Percentiles rank a stretch among this genome's conserved stretches.
phyloP scores from a whole-genome alignment of 2,888 invertebrate genomes.

The Platypus cylindrus region DNA sequence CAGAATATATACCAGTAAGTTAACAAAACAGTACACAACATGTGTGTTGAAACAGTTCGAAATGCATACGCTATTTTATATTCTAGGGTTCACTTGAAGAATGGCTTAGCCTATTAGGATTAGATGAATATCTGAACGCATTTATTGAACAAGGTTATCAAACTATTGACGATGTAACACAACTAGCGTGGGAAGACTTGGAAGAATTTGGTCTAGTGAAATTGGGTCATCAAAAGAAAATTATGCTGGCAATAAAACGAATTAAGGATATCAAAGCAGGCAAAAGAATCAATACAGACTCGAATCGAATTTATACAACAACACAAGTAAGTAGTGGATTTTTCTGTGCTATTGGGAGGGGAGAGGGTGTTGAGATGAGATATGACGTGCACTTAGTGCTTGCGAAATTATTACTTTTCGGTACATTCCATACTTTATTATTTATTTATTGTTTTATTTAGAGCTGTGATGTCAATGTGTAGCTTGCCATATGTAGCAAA shows the following conservation, averaged over 20 bases:
- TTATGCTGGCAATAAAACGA: conserved; percentile 90
- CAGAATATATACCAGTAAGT: conserved; percentile 83
- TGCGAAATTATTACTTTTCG: too few species aligned
- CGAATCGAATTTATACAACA: conserved; percentile 31
- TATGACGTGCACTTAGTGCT: too few species aligned
- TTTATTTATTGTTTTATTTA: conserved; percentile 6
- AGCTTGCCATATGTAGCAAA: too few species aligned
- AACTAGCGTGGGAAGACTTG: conserved; percentile 96
- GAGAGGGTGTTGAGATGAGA: too few species aligned
- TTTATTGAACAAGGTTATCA: conserved; percentile 87
- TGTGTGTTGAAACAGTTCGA: neutral
- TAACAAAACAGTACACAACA: neutral
- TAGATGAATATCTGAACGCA: conserved; percentile 86
- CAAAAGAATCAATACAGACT: conserved; percentile 46
- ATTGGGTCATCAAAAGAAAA: conserved; percentile 96
- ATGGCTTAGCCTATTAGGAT: conserved; percentile 81
- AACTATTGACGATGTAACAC: conserved; percentile 86
- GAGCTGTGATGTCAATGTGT: too few species aligned
- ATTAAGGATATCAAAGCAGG: conserved; percentile 87
- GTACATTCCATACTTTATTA: too few species aligned
- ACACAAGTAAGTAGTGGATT: conserved; percentile 29
- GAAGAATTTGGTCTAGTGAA: conserved; percentile 93
- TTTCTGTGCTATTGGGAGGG: neutral
- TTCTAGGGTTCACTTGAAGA: conserved; percentile 82
- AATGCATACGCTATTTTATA: neutral